phyloP scores from a whole-genome alignment of 2,888 invertebrate species.

The Plagodis dolabraria region DNA sequence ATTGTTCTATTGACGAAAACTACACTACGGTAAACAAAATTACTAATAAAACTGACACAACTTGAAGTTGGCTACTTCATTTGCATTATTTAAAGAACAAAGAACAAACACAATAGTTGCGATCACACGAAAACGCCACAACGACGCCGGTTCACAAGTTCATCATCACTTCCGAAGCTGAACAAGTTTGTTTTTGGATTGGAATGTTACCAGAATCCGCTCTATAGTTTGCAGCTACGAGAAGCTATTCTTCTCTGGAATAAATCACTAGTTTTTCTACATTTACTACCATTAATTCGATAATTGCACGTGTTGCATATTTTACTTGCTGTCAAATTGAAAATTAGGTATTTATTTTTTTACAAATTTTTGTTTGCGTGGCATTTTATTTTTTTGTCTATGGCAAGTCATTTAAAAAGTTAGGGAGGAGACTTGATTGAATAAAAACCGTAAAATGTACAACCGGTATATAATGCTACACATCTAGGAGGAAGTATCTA shows the following conservation, averaged over 20 bases:
- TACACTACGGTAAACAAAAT: constrained; percentile 79
- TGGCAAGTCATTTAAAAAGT: constrained; percentile 33
- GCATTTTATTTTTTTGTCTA: constrained; percentile 61
- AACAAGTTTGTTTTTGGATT: constrained; percentile 69
- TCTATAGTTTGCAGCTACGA: constrained; percentile 45
- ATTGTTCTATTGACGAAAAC: constrained; percentile 72
- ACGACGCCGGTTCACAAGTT: constrained; percentile 83
- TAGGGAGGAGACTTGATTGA: too few species aligned
- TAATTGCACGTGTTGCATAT: constrained; percentile 53
- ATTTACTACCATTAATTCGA: constrained; percentile 20
- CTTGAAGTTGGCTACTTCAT: constrained; percentile 72
- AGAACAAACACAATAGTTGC: constrained; percentile 76
- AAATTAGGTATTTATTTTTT: constrained; percentile 46
- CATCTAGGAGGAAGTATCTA: too few species aligned
- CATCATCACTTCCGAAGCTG: constrained; percentile 61
- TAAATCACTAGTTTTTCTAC: constrained; percentile 38
- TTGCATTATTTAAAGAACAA: constrained; percentile 77
- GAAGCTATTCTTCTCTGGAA: constrained; percentile 34
- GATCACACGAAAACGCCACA: constrained; percentile 78
- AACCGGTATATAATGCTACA: too few species aligned
- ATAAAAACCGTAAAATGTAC: too few species aligned
- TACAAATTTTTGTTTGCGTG: constrained; percentile 64
- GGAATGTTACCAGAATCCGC: constrained; percentile 77
- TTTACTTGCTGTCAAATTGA: constrained; percentile 58
- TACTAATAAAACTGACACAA: constrained; percentile 75